phyloP scores from a whole-genome alignment of 2,888 invertebrate species.

The Sinhomidia bicolor region DNA sequence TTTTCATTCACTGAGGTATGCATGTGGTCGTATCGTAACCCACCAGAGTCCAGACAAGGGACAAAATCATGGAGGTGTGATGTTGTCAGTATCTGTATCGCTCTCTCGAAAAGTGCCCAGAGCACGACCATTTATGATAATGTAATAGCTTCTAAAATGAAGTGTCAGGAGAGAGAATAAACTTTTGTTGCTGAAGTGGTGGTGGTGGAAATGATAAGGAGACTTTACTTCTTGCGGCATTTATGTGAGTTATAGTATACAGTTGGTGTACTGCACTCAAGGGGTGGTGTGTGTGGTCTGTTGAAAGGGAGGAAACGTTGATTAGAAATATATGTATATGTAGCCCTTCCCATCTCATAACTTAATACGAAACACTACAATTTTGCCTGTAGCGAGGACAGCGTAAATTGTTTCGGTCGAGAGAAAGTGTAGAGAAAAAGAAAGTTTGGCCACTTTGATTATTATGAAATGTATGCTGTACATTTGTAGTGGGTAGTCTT shows the following conservation, averaged over 20 bases:
- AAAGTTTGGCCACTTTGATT: background rate
- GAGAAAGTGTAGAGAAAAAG: background rate
- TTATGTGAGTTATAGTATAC: background rate
- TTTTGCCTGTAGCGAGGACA: background rate
- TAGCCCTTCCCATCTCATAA: background rate
- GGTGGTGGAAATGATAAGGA: constrained; percentile 18
- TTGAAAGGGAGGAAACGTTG: constrained; percentile 20
- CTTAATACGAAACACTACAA: background rate
- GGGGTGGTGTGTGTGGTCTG: background rate
- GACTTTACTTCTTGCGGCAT: background rate
- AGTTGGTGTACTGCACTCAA: background rate
- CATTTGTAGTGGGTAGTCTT: too few species aligned
- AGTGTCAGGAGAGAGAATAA: constrained; percentile 30
- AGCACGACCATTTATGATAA: constrained; percentile 13
- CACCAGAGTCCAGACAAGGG: background rate
- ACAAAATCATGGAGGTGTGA: background rate
- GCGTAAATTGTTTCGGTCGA: background rate
- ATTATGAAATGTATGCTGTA: background rate
- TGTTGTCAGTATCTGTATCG: background rate
- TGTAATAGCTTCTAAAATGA: constrained; percentile 29
- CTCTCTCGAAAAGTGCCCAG: background rate
- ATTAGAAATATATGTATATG: background rate
- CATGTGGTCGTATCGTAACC: too few species aligned
- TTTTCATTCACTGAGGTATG: background rate
- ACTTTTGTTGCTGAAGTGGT: background rate